Percentiles rank a stretch among this genome's conserved stretches.
Conservation (phyloP, 2,888 invertebrate genomes). For the Diogma glabrata region DNA sequence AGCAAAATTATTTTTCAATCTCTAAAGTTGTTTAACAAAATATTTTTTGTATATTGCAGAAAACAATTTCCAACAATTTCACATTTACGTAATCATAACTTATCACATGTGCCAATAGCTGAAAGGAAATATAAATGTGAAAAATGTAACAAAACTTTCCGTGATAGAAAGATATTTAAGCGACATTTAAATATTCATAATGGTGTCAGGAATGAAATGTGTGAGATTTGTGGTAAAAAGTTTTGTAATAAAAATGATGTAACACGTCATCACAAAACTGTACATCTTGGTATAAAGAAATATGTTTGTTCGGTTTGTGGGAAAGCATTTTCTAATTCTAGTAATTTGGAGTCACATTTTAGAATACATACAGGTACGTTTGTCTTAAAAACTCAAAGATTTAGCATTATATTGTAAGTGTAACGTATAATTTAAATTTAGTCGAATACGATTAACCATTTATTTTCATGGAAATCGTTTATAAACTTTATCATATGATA, state of each 20-base stretch:
- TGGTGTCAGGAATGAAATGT: conserved; percentile 1
- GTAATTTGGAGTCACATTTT: conserved; percentile 7
- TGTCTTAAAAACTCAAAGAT: too few species aligned
- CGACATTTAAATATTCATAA: conserved; percentile 2
- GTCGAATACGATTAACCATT: too few species aligned
- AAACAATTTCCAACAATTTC: conserved; percentile 8
- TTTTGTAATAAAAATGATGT: conserved; percentile 9
- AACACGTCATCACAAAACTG: conserved; percentile 5
- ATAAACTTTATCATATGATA: too few species aligned
- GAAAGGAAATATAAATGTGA: conserved; percentile 6
- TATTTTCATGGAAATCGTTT: too few species aligned
- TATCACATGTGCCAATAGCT: conserved; percentile 7
- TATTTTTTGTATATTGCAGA: not conserved
- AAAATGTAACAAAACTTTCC: conserved; percentile 8
- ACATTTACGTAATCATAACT: conserved; percentile 7
- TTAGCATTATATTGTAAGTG: too few species aligned
- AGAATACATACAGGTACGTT: conserved; percentile 8
- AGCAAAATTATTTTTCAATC: not conserved
- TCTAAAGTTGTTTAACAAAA: not conserved
- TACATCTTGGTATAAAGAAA: not conserved
- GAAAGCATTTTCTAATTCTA: conserved; percentile 5
- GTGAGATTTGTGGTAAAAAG: conserved; percentile 6
- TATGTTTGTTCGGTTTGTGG: not conserved
- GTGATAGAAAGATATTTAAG: conserved; percentile 2
- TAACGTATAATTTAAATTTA: too few species aligned